Evolutionary conservation across 23 tunicate genomes (phyloP).

Genomic region (Trididemnum clinides): DNA sequence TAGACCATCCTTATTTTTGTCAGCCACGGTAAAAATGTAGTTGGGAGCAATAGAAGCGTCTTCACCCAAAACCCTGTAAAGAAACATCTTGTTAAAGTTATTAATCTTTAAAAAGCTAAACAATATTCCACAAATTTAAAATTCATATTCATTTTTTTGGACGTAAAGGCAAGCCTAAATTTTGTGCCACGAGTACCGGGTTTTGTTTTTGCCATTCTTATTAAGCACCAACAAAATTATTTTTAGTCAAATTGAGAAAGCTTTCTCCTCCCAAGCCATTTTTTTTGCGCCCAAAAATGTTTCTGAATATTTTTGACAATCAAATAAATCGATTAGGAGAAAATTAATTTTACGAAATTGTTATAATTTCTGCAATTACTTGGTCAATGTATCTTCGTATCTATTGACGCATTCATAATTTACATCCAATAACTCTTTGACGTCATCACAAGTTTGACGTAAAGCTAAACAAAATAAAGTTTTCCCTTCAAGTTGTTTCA

Average conservation of each 20-base stretch:
- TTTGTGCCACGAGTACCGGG: too few species aligned
- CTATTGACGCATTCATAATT: conserved; percentile 3
- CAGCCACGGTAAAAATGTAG: conserved; percentile 36
- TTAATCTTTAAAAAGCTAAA: too few species aligned
- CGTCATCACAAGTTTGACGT: conserved; percentile 27
- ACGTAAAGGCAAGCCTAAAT: not conserved
- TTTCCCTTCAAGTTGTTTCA: conserved; percentile 18
- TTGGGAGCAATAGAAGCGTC: conserved; percentile 35
- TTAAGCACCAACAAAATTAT: too few species aligned
- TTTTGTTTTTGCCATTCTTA: too few species aligned
- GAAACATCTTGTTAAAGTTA: not conserved
- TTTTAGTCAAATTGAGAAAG: too few species aligned
- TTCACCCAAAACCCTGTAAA: conserved; percentile 15
- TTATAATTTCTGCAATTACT: too few species aligned
- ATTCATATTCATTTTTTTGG: not conserved
- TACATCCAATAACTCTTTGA: not conserved
- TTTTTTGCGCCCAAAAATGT: too few species aligned
- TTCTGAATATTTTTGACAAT: too few species aligned
- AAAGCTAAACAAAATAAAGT: conserved; percentile 1
- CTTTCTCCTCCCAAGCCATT: too few species aligned
- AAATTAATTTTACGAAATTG: too few species aligned
- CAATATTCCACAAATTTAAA: not conserved
- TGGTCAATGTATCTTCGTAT: conserved; percentile 2
- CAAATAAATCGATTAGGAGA: too few species aligned
- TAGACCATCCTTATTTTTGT: conserved; percentile 33